Evolutionary conservation across 2,888 invertebrate species (phyloP), one percentile per base, ranked within the genome.

Genomic region (Molorchus minor): DNA sequence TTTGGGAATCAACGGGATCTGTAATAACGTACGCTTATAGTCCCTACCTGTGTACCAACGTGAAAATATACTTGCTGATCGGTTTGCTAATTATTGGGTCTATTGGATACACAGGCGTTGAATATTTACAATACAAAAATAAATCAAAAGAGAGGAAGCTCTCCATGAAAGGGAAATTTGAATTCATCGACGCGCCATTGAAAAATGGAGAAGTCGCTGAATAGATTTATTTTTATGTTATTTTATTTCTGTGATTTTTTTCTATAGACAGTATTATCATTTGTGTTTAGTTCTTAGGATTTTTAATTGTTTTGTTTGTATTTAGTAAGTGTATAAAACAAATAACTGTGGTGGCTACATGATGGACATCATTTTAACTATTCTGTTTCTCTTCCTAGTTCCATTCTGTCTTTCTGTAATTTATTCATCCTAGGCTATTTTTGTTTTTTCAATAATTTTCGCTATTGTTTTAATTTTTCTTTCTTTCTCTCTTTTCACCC

Each of bases 1-100:
- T 96, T 45, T 96, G 95, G 95, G 95, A 96, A 79, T 90, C 94
- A 0, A 86, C 92, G 0, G 96, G 96, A 47, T 94, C 95, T 58
- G 93, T 94, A 10, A 85, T 94, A 54, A 90, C 93, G 0, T 96
- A 94, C 72, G 86, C 88, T 0, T 88, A 90, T 56, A 93, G 91
- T 40, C 89, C 92, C 1, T 89, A 88, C 72, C 80, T 94, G 3
- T 92, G 92, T 73, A 90, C 92, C 0, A 81, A 85, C 47, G 83
- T 87, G 0, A 94, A 94, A 72, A 78, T 94, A 3, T 86, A 87
- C 73, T 81, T 89, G 21, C 82, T 93, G 2, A 81, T 92, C 43
- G 86, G 82, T 0, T 81, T 93, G 3, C 82, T 94, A 33, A 72
- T 86, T 2, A 69, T 91, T 3, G 95, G 95, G 1, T 88, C 93